Evolutionary conservation across 2,113 vertebrate species (phyloP), one percentile per base, ranked within the genome.

Genomic region (Ceyx melanurus): DNA sequence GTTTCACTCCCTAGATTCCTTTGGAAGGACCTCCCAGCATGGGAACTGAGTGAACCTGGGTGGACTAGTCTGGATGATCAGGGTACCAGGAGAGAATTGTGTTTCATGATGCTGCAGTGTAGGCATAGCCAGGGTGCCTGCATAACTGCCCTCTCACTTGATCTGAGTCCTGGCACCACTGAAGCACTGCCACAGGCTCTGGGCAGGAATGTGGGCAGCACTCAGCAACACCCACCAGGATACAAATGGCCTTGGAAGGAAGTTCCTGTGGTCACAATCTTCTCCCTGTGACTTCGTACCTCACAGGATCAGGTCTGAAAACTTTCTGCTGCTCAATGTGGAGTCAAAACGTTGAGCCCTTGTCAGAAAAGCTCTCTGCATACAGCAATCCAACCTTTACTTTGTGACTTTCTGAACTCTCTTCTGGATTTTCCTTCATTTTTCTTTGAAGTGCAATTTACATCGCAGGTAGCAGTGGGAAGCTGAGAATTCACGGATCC

Each of bases 401-500:
- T 28, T 10, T 57, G 13, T 21, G 45, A 75, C 61, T 91, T 92
- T 82, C 77, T 90, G 60, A 90, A 86, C 68, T 13, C 65, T 72
- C 31, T 70, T 57, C 57, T 68, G 14, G 62, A 74, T 72, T 86
- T 92, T 28, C 48, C 45, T 64, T 65, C 8, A 33, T 74, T 94
- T 48, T 77, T 45, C 48, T 93, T 84, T 92, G 57, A 93, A 81
- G 50, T 3, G 0, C 29, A 90, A 78, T 72, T 93, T 88, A 53
- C 61, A 86, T 90, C 81, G 65, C 31, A 86, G 60, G 57, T 60
- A 90, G 66, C 71, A 93, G 45, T 70, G 45, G 58, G 87, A 87
- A 94, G 62, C 33, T 85, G 53, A 93, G 73, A 88, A 78, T 37
- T 96, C 80, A 93, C 45, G 56, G 33, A 80, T 85, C 46, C 51